Percentiles rank a stretch among this genome's conserved stretches.
Evolutionary conservation across 1,140 invertebrate genomes (phyloP).

Genomic region (Chlorops oryzae): DNA sequence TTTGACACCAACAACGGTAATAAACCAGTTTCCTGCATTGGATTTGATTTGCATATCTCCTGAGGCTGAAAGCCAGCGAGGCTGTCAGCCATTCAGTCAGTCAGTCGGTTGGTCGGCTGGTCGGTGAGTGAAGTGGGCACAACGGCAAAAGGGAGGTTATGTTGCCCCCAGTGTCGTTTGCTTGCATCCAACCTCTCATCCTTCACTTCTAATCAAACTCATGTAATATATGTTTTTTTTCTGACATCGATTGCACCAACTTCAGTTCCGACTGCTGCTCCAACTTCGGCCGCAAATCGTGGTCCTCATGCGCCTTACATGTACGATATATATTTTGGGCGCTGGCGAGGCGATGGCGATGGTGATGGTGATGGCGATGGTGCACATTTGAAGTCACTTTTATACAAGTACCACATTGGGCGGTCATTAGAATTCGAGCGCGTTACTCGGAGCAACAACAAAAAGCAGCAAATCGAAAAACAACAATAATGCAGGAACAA

Average conservation of each 20-base stretch:
- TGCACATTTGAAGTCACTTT: too few species aligned
- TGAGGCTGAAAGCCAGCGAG: conserved; percentile 1
- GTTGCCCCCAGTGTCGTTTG: too few species aligned
- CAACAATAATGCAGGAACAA: background rate
- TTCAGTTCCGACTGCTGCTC: background rate
- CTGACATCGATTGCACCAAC: background rate
- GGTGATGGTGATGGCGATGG: conserved; percentile 29
- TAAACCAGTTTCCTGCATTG: conserved; percentile 10
- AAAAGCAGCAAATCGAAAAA: conserved; percentile 11
- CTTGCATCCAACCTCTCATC: too few species aligned
- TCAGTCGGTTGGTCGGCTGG: too few species aligned
- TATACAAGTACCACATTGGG: conserved; percentile 47
- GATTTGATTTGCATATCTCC: conserved; percentile 44
- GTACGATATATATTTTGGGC: background rate
- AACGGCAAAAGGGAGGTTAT: too few species aligned
- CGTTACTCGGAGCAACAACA: conserved; percentile 27
- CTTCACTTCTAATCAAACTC: too few species aligned
- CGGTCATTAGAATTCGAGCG: conserved; percentile 45
- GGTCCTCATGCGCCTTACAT: too few species aligned
- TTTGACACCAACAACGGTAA: conserved; percentile 3
- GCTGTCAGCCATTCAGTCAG: conserved; percentile 2
- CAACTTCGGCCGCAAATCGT: background rate
- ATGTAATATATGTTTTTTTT: too few species aligned
- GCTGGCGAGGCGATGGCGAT: background rate
- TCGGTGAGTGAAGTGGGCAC: too few species aligned